Evolutionary conservation across 1,140 invertebrate genomes (phyloP).

Genomic region (Pachypsylla venusta): DNA sequence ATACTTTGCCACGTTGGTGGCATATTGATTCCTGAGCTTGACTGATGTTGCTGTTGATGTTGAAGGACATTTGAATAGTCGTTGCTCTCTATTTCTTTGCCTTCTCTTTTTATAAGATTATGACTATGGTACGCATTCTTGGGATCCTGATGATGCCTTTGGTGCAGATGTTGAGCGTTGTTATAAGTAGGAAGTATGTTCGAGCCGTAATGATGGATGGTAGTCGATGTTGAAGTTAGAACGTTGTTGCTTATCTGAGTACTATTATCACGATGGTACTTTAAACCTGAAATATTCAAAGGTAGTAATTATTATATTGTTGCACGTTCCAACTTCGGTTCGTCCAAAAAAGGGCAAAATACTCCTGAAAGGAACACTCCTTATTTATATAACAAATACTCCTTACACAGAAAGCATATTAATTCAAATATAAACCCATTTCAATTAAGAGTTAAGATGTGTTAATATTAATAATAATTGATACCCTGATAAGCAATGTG

Average conservation of each 20-base stretch:
- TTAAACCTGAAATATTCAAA: constrained; percentile 15
- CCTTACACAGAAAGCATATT: too few species aligned
- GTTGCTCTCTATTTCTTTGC: constrained; percentile 17
- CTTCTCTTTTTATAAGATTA: constrained; percentile 18
- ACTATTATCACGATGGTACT: constrained; percentile 22
- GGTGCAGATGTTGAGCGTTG: constrained; percentile 11
- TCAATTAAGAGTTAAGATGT: too few species aligned
- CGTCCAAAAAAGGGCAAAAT: too few species aligned
- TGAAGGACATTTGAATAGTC: constrained; percentile 16
- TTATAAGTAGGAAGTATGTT: constrained; percentile 17
- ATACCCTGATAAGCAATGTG: too few species aligned
- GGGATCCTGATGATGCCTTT: constrained; percentile 9
- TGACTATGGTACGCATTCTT: constrained; percentile 2
- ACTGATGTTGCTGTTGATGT: constrained; percentile 14
- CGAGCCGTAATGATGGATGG: constrained; percentile 18
- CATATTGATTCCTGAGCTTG: constrained; percentile 16
- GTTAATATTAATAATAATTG: too few species aligned
- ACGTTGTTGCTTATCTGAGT: constrained; percentile 22
- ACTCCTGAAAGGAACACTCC: too few species aligned
- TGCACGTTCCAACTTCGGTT: too few species aligned
- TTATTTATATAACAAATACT: too few species aligned
- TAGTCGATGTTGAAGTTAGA: constrained; percentile 17
- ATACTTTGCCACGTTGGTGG: constrained; percentile 53
- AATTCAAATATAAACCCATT: too few species aligned
- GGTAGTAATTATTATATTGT: too few species aligned